A percentile compares a stretch with the other conserved stretches of the same genome.
Conservation (phyloP, 2,113 vertebrate genomes). For the Reinhardtius hippoglossoides region DNA sequence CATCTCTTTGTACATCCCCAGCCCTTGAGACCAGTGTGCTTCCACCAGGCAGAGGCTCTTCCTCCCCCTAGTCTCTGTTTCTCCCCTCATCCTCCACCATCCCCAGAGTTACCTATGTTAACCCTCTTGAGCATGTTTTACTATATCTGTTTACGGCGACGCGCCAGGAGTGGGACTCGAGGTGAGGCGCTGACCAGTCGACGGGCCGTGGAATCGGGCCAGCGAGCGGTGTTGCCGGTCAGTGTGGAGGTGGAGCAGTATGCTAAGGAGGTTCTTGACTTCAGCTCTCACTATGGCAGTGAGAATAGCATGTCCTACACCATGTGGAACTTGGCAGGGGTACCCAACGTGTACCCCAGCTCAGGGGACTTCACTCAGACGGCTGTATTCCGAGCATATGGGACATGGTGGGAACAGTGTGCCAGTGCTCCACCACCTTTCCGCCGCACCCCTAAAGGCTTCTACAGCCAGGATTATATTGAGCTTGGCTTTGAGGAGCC, state of each 20-base stretch:
- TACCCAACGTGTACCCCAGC: constrained; percentile 96
- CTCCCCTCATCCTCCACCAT: constrained; percentile 50
- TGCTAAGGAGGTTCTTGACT: constrained; percentile 97
- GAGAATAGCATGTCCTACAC: constrained; percentile 99
- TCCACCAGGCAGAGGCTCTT: constrained; percentile 65
- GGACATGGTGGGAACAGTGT: constrained; percentile 95
- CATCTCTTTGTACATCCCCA: constrained; percentile 64
- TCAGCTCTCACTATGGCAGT: constrained; percentile 98
- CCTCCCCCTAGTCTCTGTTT: constrained; percentile 61
- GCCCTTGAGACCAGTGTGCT: constrained; percentile 52
- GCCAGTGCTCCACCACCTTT: constrained; percentile 87
- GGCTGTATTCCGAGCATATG: constrained; percentile 95
- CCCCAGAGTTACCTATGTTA: constrained; percentile 94
- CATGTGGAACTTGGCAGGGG: constrained; percentile 97
- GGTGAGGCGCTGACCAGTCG: constrained; percentile 94
- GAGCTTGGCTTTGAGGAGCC: constrained; percentile 96
- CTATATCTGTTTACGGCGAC: constrained; percentile 98
- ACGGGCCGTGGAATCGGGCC: constrained; percentile 90
- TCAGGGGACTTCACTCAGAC: constrained; percentile 99
- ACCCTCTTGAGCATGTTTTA: constrained; percentile 99
- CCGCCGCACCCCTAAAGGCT: constrained; percentile 87
- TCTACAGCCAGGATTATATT: constrained; percentile 95
- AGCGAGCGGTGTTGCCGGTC: constrained; percentile 87
- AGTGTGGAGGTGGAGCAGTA: constrained; percentile 94
- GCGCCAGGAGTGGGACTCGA: constrained; percentile 93